Conservation (phyloP, 1,140 invertebrate genomes). For the Drosophila asahinai region DNA sequence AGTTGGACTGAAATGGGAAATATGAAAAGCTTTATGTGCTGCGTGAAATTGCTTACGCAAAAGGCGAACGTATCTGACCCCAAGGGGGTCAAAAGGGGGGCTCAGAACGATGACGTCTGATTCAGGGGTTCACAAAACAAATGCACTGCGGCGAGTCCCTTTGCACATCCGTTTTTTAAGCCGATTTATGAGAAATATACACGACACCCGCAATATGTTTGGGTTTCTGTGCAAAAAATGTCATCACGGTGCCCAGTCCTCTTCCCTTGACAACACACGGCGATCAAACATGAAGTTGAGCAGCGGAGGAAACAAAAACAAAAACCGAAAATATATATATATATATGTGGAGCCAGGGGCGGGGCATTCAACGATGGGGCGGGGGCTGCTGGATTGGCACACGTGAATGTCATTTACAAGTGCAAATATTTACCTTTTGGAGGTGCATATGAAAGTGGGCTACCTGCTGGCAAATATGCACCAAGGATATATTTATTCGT, state of each 20-base stretch:
- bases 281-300: slow-evolving; percentile 63
- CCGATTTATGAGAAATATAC: slow-evolving; percentile 79
- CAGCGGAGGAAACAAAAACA: slow-evolving; percentile 40
- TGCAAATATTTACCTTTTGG: slow-evolving; percentile 76
- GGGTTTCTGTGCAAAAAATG: slow-evolving; percentile 46
- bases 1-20: slow-evolving; percentile 54
- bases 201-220: slow-evolving; percentile 72
- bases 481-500: slow-evolving; percentile 57
- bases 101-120: slow-evolving; percentile 23
- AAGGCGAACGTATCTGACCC: slow-evolving; percentile 51
- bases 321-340: slow-evolving; percentile 15
- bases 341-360: neutral
- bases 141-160: slow-evolving; percentile 52
- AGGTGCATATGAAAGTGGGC: slow-evolving; percentile 65
- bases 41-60: slow-evolving; percentile 70
- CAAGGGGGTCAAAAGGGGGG: slow-evolving; percentile 8
- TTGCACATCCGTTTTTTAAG: slow-evolving; percentile 61
- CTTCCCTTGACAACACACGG: slow-evolving; percentile 14
- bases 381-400: slow-evolving; percentile 21
- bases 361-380: neutral
- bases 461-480: slow-evolving; percentile 66
- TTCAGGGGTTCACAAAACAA: slow-evolving; percentile 48
- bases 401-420: slow-evolving; percentile 82
- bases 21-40: slow-evolving; percentile 56
- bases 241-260: slow-evolving; percentile 7